Evolutionary conservation across 2,113 vertebrate genomes (phyloP).

Genomic region (Buteo buteo): DNA sequence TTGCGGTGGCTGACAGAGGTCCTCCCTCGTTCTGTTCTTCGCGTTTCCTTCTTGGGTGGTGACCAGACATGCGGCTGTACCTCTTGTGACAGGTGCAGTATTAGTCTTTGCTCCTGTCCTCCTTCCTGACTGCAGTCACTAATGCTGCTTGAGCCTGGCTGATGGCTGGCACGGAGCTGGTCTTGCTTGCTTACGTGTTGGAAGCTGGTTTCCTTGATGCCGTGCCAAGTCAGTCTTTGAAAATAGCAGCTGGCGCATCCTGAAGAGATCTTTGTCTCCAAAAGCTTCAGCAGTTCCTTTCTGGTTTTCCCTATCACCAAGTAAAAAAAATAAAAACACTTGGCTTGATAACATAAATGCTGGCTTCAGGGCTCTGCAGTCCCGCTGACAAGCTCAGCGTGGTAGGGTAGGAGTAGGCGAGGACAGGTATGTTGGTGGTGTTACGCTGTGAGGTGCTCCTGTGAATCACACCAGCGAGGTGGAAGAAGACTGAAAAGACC

Average conservation of each 20-base stretch:
- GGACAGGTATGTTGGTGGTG: conserved; percentile 2
- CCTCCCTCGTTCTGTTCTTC: background rate
- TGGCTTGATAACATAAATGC: background rate
- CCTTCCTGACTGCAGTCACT: background rate
- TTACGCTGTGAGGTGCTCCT: background rate
- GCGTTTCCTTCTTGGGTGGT: background rate
- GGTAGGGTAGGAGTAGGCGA: background rate
- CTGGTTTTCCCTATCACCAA: background rate
- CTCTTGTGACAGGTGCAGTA: background rate
- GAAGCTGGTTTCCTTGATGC: background rate
- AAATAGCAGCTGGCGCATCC: background rate
- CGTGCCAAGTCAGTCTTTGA: background rate
- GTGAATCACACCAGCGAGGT: background rate
- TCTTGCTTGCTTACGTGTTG: background rate
- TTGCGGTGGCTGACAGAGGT: background rate
- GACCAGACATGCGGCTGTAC: background rate
- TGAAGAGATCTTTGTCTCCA: background rate
- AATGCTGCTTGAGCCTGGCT: background rate
- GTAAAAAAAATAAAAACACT: background rate
- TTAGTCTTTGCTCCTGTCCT: background rate
- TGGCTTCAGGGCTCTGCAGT: background rate
- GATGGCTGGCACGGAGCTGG: background rate
- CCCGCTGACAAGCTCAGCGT: background rate
- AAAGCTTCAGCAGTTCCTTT: background rate
- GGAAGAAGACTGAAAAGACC: background rate